Percentiles rank a stretch among this genome's conserved stretches.
These are phyloP conservation scores for Blastobasis adustella DNA, from an alignment of 2,888 invertebrate genomes.

Conservation along the genomic window DNA sequence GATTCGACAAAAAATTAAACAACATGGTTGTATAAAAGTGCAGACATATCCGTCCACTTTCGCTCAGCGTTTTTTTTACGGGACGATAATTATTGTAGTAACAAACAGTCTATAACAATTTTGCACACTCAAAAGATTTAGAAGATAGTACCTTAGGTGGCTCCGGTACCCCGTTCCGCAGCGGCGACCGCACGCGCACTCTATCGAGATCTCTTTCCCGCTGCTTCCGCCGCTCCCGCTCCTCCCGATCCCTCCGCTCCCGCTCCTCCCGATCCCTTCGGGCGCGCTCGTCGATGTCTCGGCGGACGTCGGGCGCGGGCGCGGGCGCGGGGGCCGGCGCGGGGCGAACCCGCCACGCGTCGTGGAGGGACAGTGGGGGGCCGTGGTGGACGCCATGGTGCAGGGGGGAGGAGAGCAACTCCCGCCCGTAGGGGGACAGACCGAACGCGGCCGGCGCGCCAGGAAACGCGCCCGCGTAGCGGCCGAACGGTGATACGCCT, in stretches of 20 bases:
- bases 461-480: constrained; percentile 80
- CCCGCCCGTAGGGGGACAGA: constrained; percentile 81
- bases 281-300: constrained; percentile 68
- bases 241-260: constrained; percentile 74
- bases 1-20: too few species aligned
- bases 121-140: background rate
- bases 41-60: too few species aligned
- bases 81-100: too few species aligned
- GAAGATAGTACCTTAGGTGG: constrained; percentile 27
- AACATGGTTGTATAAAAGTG: too few species aligned
- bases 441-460: constrained; percentile 80
- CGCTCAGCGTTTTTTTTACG: too few species aligned
- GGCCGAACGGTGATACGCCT: constrained; percentile 86
- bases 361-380: constrained; percentile 54
- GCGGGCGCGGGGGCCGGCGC: constrained; percentile 42
- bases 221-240: constrained; percentile 73
- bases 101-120: too few species aligned
- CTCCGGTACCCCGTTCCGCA: constrained; percentile 80
- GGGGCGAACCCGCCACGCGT: constrained; percentile 50
- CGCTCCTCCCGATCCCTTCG: constrained; percentile 78
- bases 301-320: constrained; percentile 39
- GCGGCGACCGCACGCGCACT: constrained; percentile 82
- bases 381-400: constrained; percentile 66
- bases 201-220: constrained; percentile 77
- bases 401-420: constrained; percentile 64